Percentiles rank a stretch among this genome's conserved stretches.
Conservation (phyloP, 1,140 invertebrate genomes). For the Hesperophylax magnus region DNA sequence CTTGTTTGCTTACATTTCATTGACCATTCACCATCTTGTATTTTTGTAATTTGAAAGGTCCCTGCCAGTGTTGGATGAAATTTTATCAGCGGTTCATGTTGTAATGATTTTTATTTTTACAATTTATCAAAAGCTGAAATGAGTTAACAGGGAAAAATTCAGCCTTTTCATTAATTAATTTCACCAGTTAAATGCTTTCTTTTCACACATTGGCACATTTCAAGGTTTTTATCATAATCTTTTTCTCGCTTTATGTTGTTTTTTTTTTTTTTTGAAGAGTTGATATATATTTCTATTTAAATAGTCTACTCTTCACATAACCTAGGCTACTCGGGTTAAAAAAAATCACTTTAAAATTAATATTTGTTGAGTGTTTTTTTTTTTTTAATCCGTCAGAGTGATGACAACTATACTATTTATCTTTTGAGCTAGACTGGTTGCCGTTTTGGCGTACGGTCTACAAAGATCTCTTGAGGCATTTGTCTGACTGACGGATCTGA, state of each 20-base stretch:
- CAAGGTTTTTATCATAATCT: too few species aligned
- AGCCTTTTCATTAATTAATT: too few species aligned
- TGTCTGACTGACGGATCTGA: conserved; percentile 41
- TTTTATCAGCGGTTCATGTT: too few species aligned
- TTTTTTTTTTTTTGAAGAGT: not conserved
- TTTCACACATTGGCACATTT: too few species aligned
- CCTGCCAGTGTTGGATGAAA: not conserved
- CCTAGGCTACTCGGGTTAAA: not conserved
- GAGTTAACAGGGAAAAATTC: too few species aligned
- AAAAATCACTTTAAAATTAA: not conserved
- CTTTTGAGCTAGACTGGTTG: conserved; percentile 32
- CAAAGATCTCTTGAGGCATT: conserved; percentile 48
- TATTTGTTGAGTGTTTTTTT: not conserved
- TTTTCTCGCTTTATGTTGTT: too few species aligned
- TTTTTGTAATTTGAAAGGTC: too few species aligned
- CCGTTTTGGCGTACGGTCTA: conserved; percentile 40
- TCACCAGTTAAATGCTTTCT: too few species aligned
- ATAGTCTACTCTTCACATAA: conserved; percentile 9
- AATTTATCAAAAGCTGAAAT: too few species aligned
- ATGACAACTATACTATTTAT: conserved; percentile 42
- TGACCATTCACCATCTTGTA: too few species aligned
- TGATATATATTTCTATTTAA: not conserved
- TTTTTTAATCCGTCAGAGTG: conserved; percentile 32
- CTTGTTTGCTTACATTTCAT: too few species aligned
- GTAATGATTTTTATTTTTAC: too few species aligned